Evolutionary conservation across 2,113 vertebrate species (phyloP), one percentile per base, ranked within the genome.

Genomic region (Pungitius pungitius): DNA sequence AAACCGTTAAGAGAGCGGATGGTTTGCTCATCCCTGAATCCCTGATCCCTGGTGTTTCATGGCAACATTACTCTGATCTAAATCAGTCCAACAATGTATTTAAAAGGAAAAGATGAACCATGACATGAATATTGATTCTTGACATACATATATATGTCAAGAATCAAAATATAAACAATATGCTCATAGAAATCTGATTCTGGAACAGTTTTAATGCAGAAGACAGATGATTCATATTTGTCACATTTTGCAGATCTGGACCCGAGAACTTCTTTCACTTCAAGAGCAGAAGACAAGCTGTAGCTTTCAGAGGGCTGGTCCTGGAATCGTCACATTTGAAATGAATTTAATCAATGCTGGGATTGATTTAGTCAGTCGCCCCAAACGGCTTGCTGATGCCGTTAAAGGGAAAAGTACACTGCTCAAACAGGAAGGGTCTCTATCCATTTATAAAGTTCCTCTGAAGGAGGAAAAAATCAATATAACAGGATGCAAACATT

Each of bases 401-500:
- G 22, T 81, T 2, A 78, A 33, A 78, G 18, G 4, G 8, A 22
- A 54, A 3, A 78, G 77, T 39, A 68, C 1, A 12, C 4, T 1
- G 11, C 20, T 76, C 2, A 1, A 26, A 13, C 1, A 55, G 3
- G 6, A 0, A 0, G 61, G 35, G 9, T 1, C 26, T 15, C 56
- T 65, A 0, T 0, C 18, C 8, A 27, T 83, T 35, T 75, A 82
- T 40, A 8, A 5, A 39, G 6, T 80, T 13, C 64, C 43, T 1
- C 43, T 87, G 20, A 3, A 37, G 22, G 5, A 69, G 0, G 15
- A 76, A 6, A 0, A 24, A 0, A 55, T 75, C 8, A 20, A 61
- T 6, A n/a, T 74, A 0, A 6, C 13, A 1, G 84, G 84, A 0
- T 88, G 87, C 20, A 78, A 13, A 6, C 1, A 13, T 6, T 86